Conservation (phyloP, 2,113 vertebrate genomes). For the Callithrix jacchus region DNA sequence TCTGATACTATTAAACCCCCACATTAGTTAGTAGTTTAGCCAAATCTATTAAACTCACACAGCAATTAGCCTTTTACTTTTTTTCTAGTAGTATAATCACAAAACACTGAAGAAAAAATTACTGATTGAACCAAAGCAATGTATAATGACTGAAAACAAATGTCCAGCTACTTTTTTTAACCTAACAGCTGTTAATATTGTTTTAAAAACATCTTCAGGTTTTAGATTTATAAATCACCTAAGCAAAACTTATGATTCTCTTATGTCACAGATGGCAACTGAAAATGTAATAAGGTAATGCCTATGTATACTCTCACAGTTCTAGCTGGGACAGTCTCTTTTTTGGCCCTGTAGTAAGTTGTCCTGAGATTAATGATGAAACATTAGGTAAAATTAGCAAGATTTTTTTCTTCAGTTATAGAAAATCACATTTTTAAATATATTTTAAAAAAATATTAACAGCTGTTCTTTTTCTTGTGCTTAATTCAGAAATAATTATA, state of each 20-base stretch:
- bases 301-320: constrained; percentile 79
- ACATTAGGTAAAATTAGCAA: constrained; percentile 81
- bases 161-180: constrained; percentile 26
- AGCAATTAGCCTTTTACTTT: constrained; percentile 28
- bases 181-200: constrained; percentile 75
- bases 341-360: constrained; percentile 84
- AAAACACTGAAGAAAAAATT: constrained; percentile 32
- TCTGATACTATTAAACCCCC: background rate
- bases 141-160: constrained; percentile 38
- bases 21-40: background rate
- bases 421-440: constrained; percentile 82
- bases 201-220: constrained; percentile 57
- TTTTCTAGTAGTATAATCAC: constrained; percentile 27
- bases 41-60: constrained; percentile 14
- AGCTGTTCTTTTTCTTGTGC: constrained; percentile 82
- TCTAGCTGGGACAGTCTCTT: constrained; percentile 76
- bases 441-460: constrained; percentile 78
- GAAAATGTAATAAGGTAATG: constrained; percentile 62
- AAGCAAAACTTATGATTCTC: constrained; percentile 47
- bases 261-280: constrained; percentile 58
- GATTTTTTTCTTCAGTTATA: constrained; percentile 73
- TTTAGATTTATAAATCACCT: constrained; percentile 31
- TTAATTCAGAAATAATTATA: constrained; percentile 66
- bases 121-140: constrained; percentile 54
- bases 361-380: constrained; percentile 87